A percentile compares a stretch with the other conserved stretches of the same genome.
phyloP scores from a whole-genome alignment of 2,797 vertebrate species.

The Sebastes minor region DNA sequence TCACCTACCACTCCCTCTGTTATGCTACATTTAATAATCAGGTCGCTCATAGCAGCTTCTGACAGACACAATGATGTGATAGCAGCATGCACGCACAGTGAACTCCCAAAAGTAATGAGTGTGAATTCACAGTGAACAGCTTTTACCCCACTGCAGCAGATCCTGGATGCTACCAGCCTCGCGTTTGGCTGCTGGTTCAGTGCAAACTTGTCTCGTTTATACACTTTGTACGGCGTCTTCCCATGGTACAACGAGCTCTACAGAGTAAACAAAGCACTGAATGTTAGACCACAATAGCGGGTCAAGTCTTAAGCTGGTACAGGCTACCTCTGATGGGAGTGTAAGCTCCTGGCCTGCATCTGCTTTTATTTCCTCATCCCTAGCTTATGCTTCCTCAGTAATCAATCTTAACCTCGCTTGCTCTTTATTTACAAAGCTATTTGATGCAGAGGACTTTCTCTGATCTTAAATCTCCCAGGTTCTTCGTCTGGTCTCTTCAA shows the following conservation, averaged over 20 bases:
- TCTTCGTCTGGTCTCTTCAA: conserved; percentile 19
- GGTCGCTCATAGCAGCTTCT: conserved; percentile 22
- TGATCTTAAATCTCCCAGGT: conserved; percentile 38
- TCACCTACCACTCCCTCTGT: neutral
- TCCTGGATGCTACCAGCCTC: conserved; percentile 43
- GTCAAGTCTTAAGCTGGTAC: conserved; percentile 32
- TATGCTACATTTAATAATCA: conserved; percentile 35
- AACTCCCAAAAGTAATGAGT: conserved; percentile 51
- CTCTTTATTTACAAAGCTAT: conserved; percentile 44
- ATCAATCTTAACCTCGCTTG: conserved; percentile 44
- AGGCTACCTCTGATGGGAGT: conserved; percentile 22
- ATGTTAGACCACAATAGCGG: conserved; percentile 20
- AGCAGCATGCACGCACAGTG: conserved; percentile 13
- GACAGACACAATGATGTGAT: conserved; percentile 31
- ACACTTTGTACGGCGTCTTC: conserved; percentile 49
- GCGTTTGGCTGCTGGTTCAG: conserved; percentile 42
- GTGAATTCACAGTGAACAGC: conserved; percentile 45
- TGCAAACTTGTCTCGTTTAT: conserved; percentile 56
- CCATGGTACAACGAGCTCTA: conserved; percentile 24
- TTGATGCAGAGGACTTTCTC: conserved; percentile 39
- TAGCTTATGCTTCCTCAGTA: conserved; percentile 9
- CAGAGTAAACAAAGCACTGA: conserved; percentile 39
- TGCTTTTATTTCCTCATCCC: conserved; percentile 37
- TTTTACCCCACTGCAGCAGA: conserved; percentile 37
- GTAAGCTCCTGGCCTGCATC: conserved; percentile 21